Base-by-base conservation (phyloP, 2,888 invertebrate genomes). In the Melangyna quadrimaculata region DNA sequence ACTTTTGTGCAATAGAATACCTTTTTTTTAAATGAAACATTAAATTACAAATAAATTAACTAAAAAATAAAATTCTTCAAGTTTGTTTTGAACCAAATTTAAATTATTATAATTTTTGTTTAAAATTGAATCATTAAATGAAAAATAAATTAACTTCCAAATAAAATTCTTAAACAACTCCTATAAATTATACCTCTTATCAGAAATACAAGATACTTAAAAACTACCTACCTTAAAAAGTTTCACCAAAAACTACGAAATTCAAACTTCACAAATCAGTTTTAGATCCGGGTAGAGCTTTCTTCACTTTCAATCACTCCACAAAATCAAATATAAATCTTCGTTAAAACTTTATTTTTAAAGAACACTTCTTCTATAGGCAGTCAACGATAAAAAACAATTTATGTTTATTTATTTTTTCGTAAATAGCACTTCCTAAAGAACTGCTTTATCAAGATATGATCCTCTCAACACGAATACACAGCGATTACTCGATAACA, bases 381-480 rank as follows among this genome's bases (percentile, higher is more conserved):
- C 35, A 43, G 63, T 27, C n/a, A 67, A 40, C 29, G 67, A 69
- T 73, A 57, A 32, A n/a, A 57, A 59, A 73, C 12, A 59, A 72
- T 73, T 72, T 67, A 72, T 73, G 37, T 59, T 29, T 19, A n/a
- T n/a, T n/a, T n/a, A n/a, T 27, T 29, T 61, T 61, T 61, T 70
- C 43, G 51, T 48, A 65, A 73, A 59, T 35, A 27, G 53, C 53
- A 77, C 71, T 69, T n/a, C n/a, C n/a, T 45, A 45, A 53, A 22
- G 17, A 78, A 51, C 24, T 55, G 32, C 57, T 78, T 55, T 22
- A 55, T 67, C 71, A 51, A 14, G 71, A 63, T 77, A 63, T 73
- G 86, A 81, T 86, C 82, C 51, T 74, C 63, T 87, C 78, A 71
- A 63, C 65, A 67, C 78, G 86, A 87, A 82, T 69, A 74, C 70